Evolutionary conservation across 1,140 invertebrate genomes (phyloP).

Genomic region (Bombus polaris): DNA sequence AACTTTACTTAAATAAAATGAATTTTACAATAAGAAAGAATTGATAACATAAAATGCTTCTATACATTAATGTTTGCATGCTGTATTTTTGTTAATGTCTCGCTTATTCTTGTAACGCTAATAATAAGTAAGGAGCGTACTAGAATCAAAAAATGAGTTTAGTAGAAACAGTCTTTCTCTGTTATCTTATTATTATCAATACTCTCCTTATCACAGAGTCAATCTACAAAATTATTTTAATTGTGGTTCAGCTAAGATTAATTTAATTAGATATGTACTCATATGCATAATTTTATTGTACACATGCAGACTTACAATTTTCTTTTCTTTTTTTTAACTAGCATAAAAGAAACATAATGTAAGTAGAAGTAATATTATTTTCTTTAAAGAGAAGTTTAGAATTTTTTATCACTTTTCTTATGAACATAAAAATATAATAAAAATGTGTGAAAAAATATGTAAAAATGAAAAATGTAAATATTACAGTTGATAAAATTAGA

Average conservation of each 20-base stretch:
- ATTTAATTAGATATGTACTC: conserved; percentile 41
- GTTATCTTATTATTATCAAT: conserved; percentile 57
- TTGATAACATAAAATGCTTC: conserved; percentile 39
- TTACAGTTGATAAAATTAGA: not conserved
- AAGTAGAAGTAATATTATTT: not conserved
- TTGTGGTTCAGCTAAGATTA: conserved; percentile 46
- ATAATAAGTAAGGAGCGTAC: conserved; percentile 51
- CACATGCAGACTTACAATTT: not conserved
- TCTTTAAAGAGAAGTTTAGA: not conserved
- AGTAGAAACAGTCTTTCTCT: conserved; percentile 55
- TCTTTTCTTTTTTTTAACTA: not conserved
- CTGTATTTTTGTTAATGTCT: conserved; percentile 57
- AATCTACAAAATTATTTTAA: conserved; percentile 48
- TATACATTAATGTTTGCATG: conserved; percentile 57
- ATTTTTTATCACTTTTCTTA: not conserved
- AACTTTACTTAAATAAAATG: conserved; percentile 24
- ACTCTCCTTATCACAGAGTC: conserved; percentile 54
- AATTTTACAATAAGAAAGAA: conserved; percentile 26
- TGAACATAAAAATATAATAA: not conserved
- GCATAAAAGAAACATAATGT: not conserved
- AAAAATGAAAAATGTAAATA: not conserved
- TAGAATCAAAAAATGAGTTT: conserved; percentile 58
- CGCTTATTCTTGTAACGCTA: conserved; percentile 61
- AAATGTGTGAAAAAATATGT: not conserved
- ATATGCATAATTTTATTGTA: conserved; percentile 47